Conservation (phyloP, 2,797 vertebrate species). For the Falco cherrug region DNA sequence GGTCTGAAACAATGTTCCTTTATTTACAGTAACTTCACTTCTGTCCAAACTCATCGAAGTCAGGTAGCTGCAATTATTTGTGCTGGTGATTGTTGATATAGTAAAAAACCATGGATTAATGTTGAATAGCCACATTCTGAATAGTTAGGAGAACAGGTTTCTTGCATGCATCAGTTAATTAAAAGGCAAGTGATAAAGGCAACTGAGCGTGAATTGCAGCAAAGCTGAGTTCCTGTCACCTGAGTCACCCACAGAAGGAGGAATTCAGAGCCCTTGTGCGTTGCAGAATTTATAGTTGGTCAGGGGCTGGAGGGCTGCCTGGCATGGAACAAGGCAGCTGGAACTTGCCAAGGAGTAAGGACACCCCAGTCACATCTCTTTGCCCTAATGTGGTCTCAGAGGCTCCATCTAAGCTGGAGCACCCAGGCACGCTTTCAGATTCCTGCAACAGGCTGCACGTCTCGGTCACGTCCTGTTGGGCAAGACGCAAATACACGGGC, state of each 20-base stretch:
- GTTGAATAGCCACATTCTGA: slow-evolving; percentile 18
- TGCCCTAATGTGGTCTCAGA: background rate
- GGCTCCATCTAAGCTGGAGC: background rate
- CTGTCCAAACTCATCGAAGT: background rate
- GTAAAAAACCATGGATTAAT: background rate
- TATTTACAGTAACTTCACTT: background rate
- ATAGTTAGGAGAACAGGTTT: slow-evolving; percentile 50
- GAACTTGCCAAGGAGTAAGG: background rate
- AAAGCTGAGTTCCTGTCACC: background rate
- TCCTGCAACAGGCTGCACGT: accelerated
- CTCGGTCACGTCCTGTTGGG: background rate
- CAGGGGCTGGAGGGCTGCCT: background rate
- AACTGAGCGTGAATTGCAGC: slow-evolving; percentile 24
- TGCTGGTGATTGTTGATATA: slow-evolving; percentile 5
- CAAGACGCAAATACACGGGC: background rate
- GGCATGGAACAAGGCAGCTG: background rate
- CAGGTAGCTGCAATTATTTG: slow-evolving; percentile 16
- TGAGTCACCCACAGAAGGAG: background rate
- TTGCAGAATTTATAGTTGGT: background rate
- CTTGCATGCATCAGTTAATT: slow-evolving; percentile 11
- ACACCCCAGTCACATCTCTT: background rate
- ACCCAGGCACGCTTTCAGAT: background rate
- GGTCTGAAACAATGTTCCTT: background rate
- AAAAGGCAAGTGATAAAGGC: slow-evolving; percentile 32
- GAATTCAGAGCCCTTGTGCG: background rate